Evolutionary conservation across 2,888 invertebrate genomes (phyloP), one percentile per base, ranked within the genome.

Genomic region (Meloe dianella): DNA sequence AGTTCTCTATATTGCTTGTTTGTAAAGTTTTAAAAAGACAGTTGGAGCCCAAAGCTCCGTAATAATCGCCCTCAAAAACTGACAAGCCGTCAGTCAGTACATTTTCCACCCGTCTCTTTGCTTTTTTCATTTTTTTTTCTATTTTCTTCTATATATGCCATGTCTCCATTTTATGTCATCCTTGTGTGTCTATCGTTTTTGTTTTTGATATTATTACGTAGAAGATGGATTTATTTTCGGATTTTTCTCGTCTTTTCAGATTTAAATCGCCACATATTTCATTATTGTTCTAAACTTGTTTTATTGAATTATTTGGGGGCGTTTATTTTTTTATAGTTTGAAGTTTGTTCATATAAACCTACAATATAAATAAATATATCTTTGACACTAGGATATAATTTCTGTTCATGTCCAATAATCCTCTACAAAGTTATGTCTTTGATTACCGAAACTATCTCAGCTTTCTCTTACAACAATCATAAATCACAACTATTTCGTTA

Each of bases 221-320:
- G 64, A 63, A 68, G 68, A 65, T 69, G 72, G 69, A 71, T 69
- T 64, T 68, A 65, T 71, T 71, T 60, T 60, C 65, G 57, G 61
- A 66, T 69, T 67, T 71, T 69, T 68, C 70, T 59, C 14, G 20
- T 20, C 51, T 35, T 27, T 60, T 64, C 30, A 59, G 51, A 61
- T 54, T 56, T 17, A 47, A 12, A 47, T 41, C 41, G 41, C 7
- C n/a, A 17, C 17, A 7, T 17, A 41, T 41, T 17, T 41, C 41
- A 7, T 41, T 41, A 8, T 41, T 41, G 35, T 35, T 14, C 35
- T 35, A 12, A 35, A 14, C 10, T 35, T 10, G n/a, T 17, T 41
- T 6, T 17, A 35, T 41, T n/a, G 38, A 41, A 41, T 41, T 41
- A 41, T 41, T n/a, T 41, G n/a, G 8, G 4, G 38, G 38, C 6